Percentiles rank a stretch among this genome's conserved stretches.
Evolutionary conservation across 2,113 vertebrate species (phyloP).

Genomic region (Atlantisia rogersi): DNA sequence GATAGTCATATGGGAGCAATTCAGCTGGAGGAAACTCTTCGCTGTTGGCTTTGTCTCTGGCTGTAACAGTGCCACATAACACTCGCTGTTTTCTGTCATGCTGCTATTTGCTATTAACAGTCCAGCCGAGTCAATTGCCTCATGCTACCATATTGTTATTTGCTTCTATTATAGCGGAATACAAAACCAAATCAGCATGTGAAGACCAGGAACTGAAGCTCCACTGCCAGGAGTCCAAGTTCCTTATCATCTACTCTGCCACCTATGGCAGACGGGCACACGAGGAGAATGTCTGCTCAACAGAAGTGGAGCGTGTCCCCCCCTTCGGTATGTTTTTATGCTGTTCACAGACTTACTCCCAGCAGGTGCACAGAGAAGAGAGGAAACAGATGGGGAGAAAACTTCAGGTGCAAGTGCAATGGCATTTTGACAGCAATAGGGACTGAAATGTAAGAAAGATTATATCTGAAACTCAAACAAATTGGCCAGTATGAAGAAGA

Average conservation of each 20-base stretch:
- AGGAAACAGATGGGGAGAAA: neutral
- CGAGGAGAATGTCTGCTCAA: slow-evolving; percentile 79
- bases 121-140: neutral
- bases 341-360: neutral
- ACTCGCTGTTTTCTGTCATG: neutral
- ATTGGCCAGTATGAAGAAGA: neutral
- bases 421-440: neutral
- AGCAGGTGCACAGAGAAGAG: neutral
- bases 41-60: neutral
- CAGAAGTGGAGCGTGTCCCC: slow-evolving; percentile 64
- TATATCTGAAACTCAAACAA: neutral
- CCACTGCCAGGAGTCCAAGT: slow-evolving; percentile 88
- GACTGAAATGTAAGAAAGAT: neutral
- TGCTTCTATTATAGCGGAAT: slow-evolving; percentile 84
- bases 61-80: neutral
- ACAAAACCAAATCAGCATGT: slow-evolving; percentile 88
- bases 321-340: slow-evolving; percentile 82
- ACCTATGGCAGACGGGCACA: slow-evolving; percentile 83
- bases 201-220: slow-evolving; percentile 87
- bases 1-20: neutral
- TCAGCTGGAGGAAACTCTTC: neutral
- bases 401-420: neutral
- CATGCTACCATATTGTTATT: slow-evolving; percentile 27
- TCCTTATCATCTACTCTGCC: slow-evolving; percentile 93
- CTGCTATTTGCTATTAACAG: slow-evolving; percentile 18